Evolutionary conservation across 2,888 invertebrate species (phyloP).

Genomic region (Himalopsyche kuldschensis): DNA sequence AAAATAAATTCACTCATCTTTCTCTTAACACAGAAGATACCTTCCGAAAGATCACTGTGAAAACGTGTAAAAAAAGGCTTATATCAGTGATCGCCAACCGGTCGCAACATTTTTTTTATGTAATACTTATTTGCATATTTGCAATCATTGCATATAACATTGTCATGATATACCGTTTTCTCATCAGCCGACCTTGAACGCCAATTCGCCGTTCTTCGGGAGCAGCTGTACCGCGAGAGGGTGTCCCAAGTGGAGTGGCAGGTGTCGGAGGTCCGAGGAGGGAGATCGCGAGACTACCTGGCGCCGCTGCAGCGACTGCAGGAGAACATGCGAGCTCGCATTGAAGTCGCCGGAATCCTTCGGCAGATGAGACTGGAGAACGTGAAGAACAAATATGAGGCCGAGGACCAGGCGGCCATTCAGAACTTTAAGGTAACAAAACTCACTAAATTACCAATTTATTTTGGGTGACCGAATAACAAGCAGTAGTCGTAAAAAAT

Average conservation of each 20-base stretch:
- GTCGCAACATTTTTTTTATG: no score
- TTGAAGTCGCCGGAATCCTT: constrained; percentile 88
- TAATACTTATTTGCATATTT: no score
- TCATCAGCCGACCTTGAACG: constrained; percentile 77
- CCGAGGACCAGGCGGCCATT: constrained; percentile 84
- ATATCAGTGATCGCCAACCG: no score
- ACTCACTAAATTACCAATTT: not conserved
- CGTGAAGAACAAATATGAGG: constrained; percentile 81
- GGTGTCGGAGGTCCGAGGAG: constrained; percentile 81
- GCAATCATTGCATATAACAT: no score
- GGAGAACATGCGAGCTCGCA: constrained; percentile 81
- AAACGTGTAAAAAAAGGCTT: no score
- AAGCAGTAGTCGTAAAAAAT: no score
- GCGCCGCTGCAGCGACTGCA: constrained; percentile 83
- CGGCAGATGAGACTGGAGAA: constrained; percentile 78
- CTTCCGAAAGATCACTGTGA: no score
- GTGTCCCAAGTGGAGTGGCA: constrained; percentile 81
- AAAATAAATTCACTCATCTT: no score
- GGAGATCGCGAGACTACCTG: constrained; percentile 85
- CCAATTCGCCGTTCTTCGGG: constrained; percentile 83
- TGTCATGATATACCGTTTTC: not conserved
- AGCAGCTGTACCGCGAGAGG: constrained; percentile 87
- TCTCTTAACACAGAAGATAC: no score
- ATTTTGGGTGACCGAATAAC: no score
- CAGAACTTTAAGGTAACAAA: constrained; percentile 82